Percentiles rank a stretch among this genome's conserved stretches.
phyloP scores from a whole-genome alignment of 2,888 invertebrate genomes.

The Amblyjoppa proteus region DNA sequence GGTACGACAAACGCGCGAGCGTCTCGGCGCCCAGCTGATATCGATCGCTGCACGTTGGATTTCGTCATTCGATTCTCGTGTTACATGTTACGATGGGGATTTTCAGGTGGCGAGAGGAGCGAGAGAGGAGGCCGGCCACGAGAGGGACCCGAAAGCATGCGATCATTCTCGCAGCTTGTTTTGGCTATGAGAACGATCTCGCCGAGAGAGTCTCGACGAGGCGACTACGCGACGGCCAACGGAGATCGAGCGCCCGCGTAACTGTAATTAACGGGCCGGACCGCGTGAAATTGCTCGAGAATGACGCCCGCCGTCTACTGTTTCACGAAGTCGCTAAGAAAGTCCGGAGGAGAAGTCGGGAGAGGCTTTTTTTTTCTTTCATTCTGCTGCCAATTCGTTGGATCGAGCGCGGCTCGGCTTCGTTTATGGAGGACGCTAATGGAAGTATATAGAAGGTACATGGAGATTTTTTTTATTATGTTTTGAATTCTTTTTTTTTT shows the following conservation, averaged over 20 bases:
- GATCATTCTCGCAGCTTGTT: slow-evolving; percentile 37
- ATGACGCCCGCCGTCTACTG: slow-evolving; percentile 66
- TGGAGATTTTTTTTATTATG: background rate
- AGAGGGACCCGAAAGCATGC: background rate
- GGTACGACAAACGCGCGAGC: background rate
- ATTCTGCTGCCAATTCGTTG: background rate
- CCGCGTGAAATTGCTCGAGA: slow-evolving; percentile 72
- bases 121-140: background rate
- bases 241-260: slow-evolving; percentile 10
- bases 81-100: background rate
- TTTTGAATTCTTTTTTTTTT: background rate
- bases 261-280: slow-evolving; percentile 72
- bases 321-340: slow-evolving; percentile 51
- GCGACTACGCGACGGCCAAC: background rate
- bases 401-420: background rate
- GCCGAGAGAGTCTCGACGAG: slow-evolving; percentile 1
- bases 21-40: background rate
- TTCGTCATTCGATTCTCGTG: slow-evolving; percentile 14
- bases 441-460: background rate
- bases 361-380: background rate
- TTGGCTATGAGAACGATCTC: slow-evolving; percentile 46
- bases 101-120: background rate
- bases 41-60: slow-evolving; percentile 10
- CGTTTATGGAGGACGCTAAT: slow-evolving; percentile 1
- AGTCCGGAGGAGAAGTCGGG: slow-evolving; percentile 12